These are phyloP conservation scores for Perizoma affinitatum DNA, from an alignment of 2,888 invertebrate genomes.

Conservation along the genomic window DNA sequence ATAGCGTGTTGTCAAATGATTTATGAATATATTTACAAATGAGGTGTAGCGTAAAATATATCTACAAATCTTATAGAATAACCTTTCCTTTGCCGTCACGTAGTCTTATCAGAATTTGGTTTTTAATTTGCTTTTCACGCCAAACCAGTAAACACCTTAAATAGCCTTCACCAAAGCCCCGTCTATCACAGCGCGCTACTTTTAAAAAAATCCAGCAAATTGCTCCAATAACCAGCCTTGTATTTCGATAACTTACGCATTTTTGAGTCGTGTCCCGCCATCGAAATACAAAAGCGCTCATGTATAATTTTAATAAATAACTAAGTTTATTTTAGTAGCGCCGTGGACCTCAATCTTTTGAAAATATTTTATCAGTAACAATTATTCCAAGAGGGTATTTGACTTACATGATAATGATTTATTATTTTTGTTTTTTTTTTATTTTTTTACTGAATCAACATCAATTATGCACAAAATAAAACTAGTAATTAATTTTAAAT, in stretches of 20 bases:
- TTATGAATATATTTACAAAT: constrained; percentile 22
- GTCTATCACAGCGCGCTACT: no score
- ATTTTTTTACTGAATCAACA: constrained; percentile 19
- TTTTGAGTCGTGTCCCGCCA: no score
- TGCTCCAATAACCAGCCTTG: no score
- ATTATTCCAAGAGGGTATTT: constrained; percentile 30
- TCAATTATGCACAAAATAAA: constrained; percentile 29
- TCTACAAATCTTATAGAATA: constrained; percentile 14
- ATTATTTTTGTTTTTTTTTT: constrained; percentile 12
- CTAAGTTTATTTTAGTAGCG: no score
- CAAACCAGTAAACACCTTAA: constrained; percentile 12
- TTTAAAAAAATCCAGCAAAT: no score
- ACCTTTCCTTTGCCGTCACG: constrained; percentile 7
- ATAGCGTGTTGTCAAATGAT: constrained; percentile 1
- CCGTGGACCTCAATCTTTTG: constrained; percentile 1
- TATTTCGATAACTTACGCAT: no score
- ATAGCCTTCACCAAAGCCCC: constrained; percentile 17
- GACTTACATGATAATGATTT: constrained; percentile 22
- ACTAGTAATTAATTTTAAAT: constrained; percentile 15
- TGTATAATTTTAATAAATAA: no score
- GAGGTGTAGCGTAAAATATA: constrained; percentile 5
- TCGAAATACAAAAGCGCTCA: no score
- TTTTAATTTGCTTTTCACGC: background rate
- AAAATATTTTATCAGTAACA: constrained; percentile 17
- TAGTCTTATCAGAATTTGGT: constrained; percentile 1